Base-by-base conservation (phyloP, 2,888 invertebrate genomes). In the Dynastes maya region DNA sequence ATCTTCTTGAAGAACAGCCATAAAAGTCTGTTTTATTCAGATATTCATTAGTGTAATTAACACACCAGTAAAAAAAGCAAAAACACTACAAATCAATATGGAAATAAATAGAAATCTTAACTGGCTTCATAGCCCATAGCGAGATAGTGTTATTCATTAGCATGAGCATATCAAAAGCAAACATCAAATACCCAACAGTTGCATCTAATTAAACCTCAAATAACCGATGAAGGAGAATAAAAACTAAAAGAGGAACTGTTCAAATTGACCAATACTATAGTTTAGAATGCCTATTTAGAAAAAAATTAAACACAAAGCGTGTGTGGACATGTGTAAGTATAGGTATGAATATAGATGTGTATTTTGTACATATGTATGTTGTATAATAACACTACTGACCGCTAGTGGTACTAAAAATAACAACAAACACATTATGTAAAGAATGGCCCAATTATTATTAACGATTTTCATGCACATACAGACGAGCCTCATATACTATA, bases 401-500 rank as follows among this genome's bases (percentile, higher is more conserved):
- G 27, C 68, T 68, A 51, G 51, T 65, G 13, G 67, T 51, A 32
- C 75, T 78, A 75, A 78, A 78, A 78, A 78, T 76, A 76, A 70
- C 76, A 67, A 78, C 78, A 78, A 75, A 79, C 77, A 79, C 72
- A 71, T 79, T 79, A 79, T 79, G 71, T 77, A 79, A 72, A 79
- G 79, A 77, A 67, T 72, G 77, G 76, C 77, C 79, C 67, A 77
- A 79, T 79, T 77, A 79, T 77, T 75, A 75, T 67, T 68, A 76
- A 78, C 55, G 61, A 63, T 77, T 58, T 67, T 64, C 45, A 51
- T 53, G 58, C 77, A 74, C 77, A 72, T 72, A 55, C 11, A 75
- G 65, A 63, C 78, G 29, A 71, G 32, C 71, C 65, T 6, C 22
- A 68, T 65, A 51, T 51, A 51, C 68, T 68, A 32, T 51, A 53